phyloP scores from a whole-genome alignment of 2,888 invertebrate species.

The Chesias legatella region DNA sequence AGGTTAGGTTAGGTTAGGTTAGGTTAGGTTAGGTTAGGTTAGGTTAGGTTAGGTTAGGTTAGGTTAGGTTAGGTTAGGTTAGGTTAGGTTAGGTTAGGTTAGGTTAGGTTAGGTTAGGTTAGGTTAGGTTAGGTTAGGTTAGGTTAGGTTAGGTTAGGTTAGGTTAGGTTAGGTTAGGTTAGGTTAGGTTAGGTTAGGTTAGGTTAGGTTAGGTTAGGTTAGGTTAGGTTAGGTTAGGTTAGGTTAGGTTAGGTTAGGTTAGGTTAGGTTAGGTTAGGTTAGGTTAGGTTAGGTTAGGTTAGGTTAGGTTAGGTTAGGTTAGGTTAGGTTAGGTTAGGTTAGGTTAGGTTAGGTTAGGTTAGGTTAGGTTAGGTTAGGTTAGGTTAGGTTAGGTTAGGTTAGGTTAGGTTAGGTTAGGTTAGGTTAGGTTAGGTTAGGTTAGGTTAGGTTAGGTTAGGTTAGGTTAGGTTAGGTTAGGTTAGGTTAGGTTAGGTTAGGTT shows the following conservation, averaged over 20 bases:
- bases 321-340: constrained; percentile 25
- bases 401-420: constrained; percentile 31
- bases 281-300: constrained; percentile 10
- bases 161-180: constrained; percentile 27
- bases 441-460: constrained; percentile 30
- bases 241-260: constrained; percentile 27
- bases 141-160: constrained; percentile 27
- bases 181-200: constrained; percentile 30
- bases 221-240: constrained; percentile 20
- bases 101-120: constrained; percentile 29
- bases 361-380: constrained; percentile 15
- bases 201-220: constrained; percentile 27
- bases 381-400: constrained; percentile 24
- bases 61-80: constrained; percentile 16
- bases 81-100: constrained; percentile 31
- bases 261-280: constrained; percentile 21
- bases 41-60: constrained; percentile 14
- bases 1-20: constrained; percentile 19
- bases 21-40: constrained; percentile 19
- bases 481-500: constrained; percentile 31
- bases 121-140: constrained; percentile 29
- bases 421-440: constrained; percentile 28
- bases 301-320: constrained; percentile 26
- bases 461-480: constrained; percentile 31
- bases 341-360: constrained; percentile 17